Percentiles rank a stretch among this genome's conserved stretches.
phyloP scores from a whole-genome alignment of 2,797 vertebrate species.

The Microchirus variegatus region DNA sequence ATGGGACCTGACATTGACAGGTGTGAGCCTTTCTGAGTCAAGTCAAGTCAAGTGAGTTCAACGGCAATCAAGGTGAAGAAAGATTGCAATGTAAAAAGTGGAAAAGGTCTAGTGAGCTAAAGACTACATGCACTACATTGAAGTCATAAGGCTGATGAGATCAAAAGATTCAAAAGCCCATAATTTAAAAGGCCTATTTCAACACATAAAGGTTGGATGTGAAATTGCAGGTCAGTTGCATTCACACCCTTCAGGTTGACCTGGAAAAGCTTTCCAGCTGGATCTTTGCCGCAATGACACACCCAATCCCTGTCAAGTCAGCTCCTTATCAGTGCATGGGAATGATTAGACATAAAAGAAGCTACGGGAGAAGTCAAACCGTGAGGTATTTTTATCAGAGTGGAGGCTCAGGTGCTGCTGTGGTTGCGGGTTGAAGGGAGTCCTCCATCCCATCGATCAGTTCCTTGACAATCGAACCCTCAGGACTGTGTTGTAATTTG shows the following conservation, averaged over 20 bases:
- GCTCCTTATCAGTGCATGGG: conserved; percentile 58
- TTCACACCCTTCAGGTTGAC: conserved; percentile 64
- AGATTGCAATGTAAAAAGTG: too few relatives aligned
- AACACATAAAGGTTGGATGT: conserved; percentile 68
- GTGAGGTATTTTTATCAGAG: conserved; percentile 52
- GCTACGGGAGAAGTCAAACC: conserved; percentile 46
- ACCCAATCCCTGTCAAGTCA: conserved; percentile 55
- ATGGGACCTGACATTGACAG: neutral
- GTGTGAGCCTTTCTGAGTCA: neutral
- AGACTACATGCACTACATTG: too few relatives aligned
- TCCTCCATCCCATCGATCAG: conserved; percentile 52
- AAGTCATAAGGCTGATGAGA: too few relatives aligned
- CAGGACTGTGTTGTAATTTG: conserved; percentile 57
- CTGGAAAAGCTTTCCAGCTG: conserved; percentile 72
- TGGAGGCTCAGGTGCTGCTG: conserved; percentile 35
- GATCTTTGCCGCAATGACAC: conserved; percentile 61
- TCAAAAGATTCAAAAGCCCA: neutral
- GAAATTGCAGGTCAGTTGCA: conserved; percentile 65
- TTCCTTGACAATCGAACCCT: conserved; percentile 66
- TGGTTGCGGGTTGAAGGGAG: conserved; percentile 22
- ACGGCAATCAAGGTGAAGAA: neutral
- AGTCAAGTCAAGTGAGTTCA: neutral
- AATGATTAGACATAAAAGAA: conserved; percentile 61
- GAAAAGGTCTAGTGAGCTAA: too few relatives aligned
- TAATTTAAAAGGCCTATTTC: conserved; percentile 61